phyloP scores from a whole-genome alignment of 1,140 invertebrate genomes.

The Metaphire vulgaris region DNA sequence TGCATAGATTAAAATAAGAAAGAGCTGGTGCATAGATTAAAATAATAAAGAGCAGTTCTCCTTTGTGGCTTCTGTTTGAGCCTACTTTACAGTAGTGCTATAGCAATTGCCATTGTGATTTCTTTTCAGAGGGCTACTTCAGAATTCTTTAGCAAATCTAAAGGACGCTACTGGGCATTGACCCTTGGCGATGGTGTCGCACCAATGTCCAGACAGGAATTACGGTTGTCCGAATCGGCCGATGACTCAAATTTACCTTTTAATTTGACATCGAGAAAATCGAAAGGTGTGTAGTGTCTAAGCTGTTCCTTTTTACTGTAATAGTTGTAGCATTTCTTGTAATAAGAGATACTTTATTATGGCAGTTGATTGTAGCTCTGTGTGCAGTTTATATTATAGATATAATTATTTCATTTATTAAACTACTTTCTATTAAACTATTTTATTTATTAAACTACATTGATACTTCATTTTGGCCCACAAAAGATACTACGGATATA shows the following conservation, averaged over 20 bases:
- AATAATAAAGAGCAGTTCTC: not conserved
- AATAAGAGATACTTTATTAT: not conserved
- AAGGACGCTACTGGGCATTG: not conserved
- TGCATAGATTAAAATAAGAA: not conserved
- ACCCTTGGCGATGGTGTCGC: not conserved
- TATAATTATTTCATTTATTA: not conserved
- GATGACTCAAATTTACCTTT: not conserved
- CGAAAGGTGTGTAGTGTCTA: not conserved
- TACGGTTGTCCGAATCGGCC: not conserved
- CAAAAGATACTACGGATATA: no score
- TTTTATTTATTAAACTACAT: not conserved
- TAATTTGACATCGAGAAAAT: not conserved
- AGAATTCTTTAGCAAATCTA: not conserved
- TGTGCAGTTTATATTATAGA: not conserved
- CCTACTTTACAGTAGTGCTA: no score
- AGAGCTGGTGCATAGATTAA: not conserved
- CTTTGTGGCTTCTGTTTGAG: no score
- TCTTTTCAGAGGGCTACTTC: not conserved
- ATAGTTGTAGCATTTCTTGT: not conserved
- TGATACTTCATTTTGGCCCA: no score
- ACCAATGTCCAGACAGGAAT: not conserved
- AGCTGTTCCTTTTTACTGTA: not conserved
- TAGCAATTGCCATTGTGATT: no score
- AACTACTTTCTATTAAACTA: not conserved
- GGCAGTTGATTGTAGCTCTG: not conserved